These are phyloP conservation scores for Drosophila aldrichi DNA, from an alignment of 2,888 invertebrate genomes.

Conservation along the genomic window DNA sequence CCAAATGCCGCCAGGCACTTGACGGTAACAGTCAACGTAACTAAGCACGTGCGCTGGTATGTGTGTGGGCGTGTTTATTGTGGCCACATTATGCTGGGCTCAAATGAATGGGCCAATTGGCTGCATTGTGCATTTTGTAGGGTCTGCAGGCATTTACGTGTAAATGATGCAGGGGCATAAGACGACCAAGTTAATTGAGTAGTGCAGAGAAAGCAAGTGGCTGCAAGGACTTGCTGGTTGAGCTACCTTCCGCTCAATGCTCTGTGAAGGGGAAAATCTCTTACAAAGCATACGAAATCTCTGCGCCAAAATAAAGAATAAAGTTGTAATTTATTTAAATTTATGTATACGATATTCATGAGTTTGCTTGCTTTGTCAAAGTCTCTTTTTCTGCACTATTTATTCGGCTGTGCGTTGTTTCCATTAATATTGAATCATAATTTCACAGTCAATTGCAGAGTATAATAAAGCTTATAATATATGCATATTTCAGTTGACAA, in stretches of 20 bases:
- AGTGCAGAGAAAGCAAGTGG: background rate
- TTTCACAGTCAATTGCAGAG: slow-evolving; percentile 15
- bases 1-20: slow-evolving; percentile 59
- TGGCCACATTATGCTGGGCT: slow-evolving; percentile 34
- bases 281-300: no score
- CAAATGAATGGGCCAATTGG: slow-evolving; percentile 50
- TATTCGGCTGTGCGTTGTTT: background rate
- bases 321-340: background rate
- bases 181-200: slow-evolving; percentile 30
- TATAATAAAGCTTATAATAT: background rate
- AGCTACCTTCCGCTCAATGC: background rate
- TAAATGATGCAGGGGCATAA: slow-evolving; percentile 16
- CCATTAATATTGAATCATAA: background rate
- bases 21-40: slow-evolving; percentile 28
- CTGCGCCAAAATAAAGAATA: background rate
- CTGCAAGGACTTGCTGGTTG: background rate
- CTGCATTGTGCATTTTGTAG: slow-evolving; percentile 46
- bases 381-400: background rate
- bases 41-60: slow-evolving; percentile 18
- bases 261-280: background rate
- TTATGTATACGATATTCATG: background rate
- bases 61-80: slow-evolving; percentile 20
- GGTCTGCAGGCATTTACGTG: slow-evolving; percentile 20
- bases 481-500: background rate
- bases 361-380: background rate